These are phyloP conservation scores for Aphrophora alni DNA, from an alignment of 2,888 invertebrate genomes.

Conservation along the genomic window DNA sequence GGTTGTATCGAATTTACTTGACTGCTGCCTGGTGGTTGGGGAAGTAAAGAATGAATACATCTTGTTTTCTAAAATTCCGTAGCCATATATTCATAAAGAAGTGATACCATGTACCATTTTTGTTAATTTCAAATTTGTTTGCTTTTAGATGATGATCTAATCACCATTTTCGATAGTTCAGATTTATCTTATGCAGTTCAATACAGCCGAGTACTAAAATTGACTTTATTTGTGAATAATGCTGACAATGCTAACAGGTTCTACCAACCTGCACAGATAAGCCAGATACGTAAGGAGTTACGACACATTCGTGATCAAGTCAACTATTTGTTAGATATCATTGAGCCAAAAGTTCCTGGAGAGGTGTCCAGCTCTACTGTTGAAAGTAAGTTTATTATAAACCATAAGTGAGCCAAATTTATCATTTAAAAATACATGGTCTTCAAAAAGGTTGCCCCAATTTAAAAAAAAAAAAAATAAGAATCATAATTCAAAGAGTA, in stretches of 20 bases:
- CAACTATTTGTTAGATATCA: conserved; percentile 64
- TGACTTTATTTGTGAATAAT: conserved; percentile 64
- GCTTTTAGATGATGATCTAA: conserved; percentile 71
- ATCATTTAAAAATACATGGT: too few species aligned
- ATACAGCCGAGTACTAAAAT: conserved; percentile 68
- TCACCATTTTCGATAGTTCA: conserved; percentile 73
- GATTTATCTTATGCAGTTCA: conserved; percentile 74
- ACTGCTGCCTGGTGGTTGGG: too few species aligned
- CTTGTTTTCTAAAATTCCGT: too few species aligned
- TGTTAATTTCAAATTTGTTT: too few species aligned
- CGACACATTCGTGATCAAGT: conserved; percentile 65
- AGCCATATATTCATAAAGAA: too few species aligned
- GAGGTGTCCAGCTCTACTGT: conserved; percentile 53
- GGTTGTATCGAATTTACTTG: too few species aligned
- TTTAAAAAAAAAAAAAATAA: too few species aligned
- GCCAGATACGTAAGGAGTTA: conserved; percentile 57
- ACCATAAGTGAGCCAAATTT: too few species aligned
- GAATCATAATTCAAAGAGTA: too few species aligned
- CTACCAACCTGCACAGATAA: conserved; percentile 49
- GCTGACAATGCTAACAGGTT: conserved; percentile 52
- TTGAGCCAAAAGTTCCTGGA: conserved; percentile 57
- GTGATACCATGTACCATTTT: too few species aligned
- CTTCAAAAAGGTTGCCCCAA: too few species aligned
- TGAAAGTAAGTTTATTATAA: conserved; percentile 44
- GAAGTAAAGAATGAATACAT: too few species aligned